Evolutionary conservation across 2,113 vertebrate species (phyloP).

Genomic region (Amblyopsis rosae): DNA sequence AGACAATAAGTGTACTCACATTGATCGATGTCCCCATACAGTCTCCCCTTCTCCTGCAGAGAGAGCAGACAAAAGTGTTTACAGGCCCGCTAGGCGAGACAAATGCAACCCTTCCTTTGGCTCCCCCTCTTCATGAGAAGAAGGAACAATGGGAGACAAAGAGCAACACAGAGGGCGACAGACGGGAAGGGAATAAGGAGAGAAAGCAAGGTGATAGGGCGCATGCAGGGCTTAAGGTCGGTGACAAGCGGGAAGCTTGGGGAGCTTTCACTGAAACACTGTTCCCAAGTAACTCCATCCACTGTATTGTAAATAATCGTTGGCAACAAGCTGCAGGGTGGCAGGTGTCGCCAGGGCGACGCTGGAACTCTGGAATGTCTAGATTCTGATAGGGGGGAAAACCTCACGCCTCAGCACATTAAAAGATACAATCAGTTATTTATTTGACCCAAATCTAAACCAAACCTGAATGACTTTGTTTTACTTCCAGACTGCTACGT

Average conservation of each 20-base stretch:
- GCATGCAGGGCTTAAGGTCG: neutral
- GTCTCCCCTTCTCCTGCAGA: constrained; percentile 67
- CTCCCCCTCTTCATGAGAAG: constrained; percentile 23
- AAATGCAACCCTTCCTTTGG: constrained; percentile 44
- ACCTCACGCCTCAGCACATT: neutral
- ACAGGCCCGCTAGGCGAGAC: constrained; percentile 50
- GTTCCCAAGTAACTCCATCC: constrained; percentile 26
- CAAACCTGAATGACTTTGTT: no score
- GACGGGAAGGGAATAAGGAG: constrained; percentile 3
- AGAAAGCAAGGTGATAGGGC: neutral
- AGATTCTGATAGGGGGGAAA: neutral
- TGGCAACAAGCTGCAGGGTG: constrained; percentile 15
- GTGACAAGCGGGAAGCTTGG: constrained; percentile 18
- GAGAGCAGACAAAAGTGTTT: constrained; percentile 62
- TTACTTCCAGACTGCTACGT: no score
- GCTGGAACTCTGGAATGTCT: constrained; percentile 9
- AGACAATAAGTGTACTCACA: constrained; percentile 71
- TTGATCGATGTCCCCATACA: constrained; percentile 66
- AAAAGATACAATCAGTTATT: neutral
- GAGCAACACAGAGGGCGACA: constrained; percentile 12
- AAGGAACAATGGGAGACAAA: constrained; percentile 24
- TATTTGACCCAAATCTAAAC: neutral
- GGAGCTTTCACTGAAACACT: constrained; percentile 2
- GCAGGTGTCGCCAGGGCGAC: constrained; percentile 15
- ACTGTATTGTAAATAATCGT: constrained; percentile 26